These are phyloP conservation scores for Sebastes cheni DNA, from an alignment of 2,797 vertebrate genomes.

Conservation along the genomic window DNA sequence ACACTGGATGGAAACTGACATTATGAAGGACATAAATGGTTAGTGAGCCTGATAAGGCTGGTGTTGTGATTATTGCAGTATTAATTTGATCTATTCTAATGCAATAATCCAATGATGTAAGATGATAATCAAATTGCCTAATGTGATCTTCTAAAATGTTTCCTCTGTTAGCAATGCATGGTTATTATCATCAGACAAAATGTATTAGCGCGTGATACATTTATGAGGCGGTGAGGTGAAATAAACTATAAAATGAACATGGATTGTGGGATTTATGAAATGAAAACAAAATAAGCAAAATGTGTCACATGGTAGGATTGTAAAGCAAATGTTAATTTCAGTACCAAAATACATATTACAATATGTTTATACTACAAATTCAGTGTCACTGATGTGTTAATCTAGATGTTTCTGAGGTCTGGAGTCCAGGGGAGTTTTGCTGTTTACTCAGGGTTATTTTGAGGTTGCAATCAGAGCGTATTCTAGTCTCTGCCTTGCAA, in stretches of 20 bases:
- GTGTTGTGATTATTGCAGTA: conserved; percentile 9
- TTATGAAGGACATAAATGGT: conserved; percentile 17
- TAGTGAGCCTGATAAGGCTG: neutral
- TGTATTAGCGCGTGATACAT: conserved; percentile 51
- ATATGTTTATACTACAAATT: conserved; percentile 1
- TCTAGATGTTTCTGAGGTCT: conserved; percentile 36
- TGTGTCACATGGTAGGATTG: conserved; percentile 2
- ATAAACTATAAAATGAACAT: conserved; percentile 34
- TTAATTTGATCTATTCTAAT: conserved; percentile 10
- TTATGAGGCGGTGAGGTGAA: conserved; percentile 46
- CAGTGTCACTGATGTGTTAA: conserved; percentile 32
- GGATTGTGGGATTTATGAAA: conserved; percentile 8
- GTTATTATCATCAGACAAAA: conserved; percentile 48
- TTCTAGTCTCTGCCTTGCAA: conserved; percentile 49
- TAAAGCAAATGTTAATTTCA: conserved; percentile 44
- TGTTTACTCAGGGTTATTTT: conserved; percentile 71
- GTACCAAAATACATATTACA: conserved; percentile 4
- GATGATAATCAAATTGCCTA: conserved; percentile 13
- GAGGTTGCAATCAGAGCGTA: conserved; percentile 69
- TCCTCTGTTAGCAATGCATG: conserved; percentile 58
- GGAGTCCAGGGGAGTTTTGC: conserved; percentile 44
- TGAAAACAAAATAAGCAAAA: conserved; percentile 9
- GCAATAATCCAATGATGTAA: conserved; percentile 4
- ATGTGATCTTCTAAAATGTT: conserved; percentile 28
- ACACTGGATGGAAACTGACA: conserved; percentile 6